A percentile compares a stretch with the other conserved stretches of the same genome.
phyloP scores from a whole-genome alignment of 2,888 invertebrate genomes.

The Limnephilus rhombicus region DNA sequence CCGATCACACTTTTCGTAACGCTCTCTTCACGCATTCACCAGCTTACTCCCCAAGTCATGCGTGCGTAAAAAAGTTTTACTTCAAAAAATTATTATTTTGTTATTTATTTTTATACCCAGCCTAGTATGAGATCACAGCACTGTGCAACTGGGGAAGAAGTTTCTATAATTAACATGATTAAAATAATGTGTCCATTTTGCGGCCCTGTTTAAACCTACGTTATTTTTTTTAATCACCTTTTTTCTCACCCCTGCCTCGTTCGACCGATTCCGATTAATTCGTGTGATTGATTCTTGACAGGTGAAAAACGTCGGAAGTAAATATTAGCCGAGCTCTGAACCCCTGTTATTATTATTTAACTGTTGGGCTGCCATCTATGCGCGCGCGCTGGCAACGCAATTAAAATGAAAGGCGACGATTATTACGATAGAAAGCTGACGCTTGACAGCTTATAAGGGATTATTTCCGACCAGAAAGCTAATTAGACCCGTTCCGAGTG shows the following conservation, averaged over 20 bases:
- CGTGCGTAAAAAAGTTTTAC: no score
- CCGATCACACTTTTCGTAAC: no score
- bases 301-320: conserved; percentile 49
- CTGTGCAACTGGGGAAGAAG: no score
- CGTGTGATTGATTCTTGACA: conserved; percentile 61
- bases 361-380: conserved; percentile 34
- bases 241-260: not conserved
- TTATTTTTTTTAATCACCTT: not conserved
- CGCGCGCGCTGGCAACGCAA: conserved; percentile 1
- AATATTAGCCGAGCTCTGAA: conserved; percentile 57
- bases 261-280: not conserved
- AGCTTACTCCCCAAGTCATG: no score
- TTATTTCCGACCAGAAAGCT: not conserved
- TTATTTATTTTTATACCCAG: no score
- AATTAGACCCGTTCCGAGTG: not conserved
- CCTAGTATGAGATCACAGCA: no score
- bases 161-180: no score
- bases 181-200: not conserved
- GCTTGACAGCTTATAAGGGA: not conserved
- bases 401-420: not conserved
- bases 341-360: conserved; percentile 32
- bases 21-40: no score
- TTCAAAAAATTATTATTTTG: no score
- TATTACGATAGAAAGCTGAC: not conserved
- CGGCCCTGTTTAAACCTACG: no score